Evolutionary conservation across 1,140 invertebrate genomes (phyloP).

Genomic region (Papilio polyxenes): DNA sequence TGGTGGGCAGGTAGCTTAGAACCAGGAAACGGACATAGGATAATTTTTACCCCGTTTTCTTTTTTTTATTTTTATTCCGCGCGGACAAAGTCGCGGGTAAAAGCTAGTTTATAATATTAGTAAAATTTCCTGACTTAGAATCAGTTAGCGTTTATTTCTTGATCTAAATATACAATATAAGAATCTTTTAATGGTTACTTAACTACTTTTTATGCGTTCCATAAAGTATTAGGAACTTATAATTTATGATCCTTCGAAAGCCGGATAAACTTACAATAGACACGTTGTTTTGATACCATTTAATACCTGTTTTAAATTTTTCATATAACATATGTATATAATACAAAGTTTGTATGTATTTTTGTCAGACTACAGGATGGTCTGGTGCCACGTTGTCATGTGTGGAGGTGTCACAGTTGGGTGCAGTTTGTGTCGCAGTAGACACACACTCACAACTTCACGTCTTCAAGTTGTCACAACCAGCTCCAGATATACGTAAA

Average conservation of each 20-base stretch:
- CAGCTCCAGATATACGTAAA: conserved; percentile 83
- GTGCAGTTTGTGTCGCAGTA: conserved; percentile 87
- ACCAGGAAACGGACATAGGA: no score
- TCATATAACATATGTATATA: no score
- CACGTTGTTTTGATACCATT: no score
- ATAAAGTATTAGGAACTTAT: not conserved
- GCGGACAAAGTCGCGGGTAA: no score
- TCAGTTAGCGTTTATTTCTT: not conserved
- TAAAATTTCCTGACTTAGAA: no score
- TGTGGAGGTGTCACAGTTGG: conserved; percentile 89
- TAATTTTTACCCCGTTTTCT: no score
- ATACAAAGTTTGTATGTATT: no score
- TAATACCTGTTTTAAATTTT: not conserved
- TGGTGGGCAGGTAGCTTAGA: no score
- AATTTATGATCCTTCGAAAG: not conserved
- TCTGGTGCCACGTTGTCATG: conserved; percentile 77
- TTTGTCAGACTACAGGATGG: no score
- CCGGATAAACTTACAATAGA: not conserved
- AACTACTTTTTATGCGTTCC: not conserved
- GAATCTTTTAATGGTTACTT: not conserved
- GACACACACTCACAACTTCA: conserved; percentile 89
- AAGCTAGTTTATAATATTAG: no score
- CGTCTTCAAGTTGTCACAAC: conserved; percentile 83
- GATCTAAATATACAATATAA: not conserved
- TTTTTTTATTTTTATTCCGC: no score